A percentile compares a stretch with the other conserved stretches of the same genome.
These are phyloP conservation scores for Scolanthus callimorphus DNA, from an alignment of 92 coral and sea anemone genomes.

Conservation along the genomic window DNA sequence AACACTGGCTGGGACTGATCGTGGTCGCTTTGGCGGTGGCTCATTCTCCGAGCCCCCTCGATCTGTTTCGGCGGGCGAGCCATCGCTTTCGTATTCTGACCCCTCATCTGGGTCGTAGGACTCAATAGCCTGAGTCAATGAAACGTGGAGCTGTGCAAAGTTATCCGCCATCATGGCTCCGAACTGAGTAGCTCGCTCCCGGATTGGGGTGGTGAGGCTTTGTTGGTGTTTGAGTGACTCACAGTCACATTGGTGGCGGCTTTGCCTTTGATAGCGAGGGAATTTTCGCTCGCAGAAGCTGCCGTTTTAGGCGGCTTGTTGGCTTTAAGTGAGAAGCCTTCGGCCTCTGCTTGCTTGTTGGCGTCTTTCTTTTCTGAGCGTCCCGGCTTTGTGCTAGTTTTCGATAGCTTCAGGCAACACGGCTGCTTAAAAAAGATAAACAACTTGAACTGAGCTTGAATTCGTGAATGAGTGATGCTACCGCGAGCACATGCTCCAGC, in stretches of 20 bases:
- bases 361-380: conserved; percentile 11
- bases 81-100: neutral
- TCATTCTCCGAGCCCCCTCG: conserved; percentile 6
- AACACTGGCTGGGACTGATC: neutral
- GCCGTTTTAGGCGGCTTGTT: conserved; percentile 2
- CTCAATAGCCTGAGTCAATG: neutral
- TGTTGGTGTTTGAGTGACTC: conserved; percentile 1
- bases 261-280: conserved; percentile 10
- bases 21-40: conserved; percentile 12
- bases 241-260: conserved; percentile 11
- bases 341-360: conserved; percentile 11
- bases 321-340: conserved; percentile 7
- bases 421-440: neutral
- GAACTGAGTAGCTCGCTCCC: conserved; percentile 16
- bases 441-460: too few relatives aligned
- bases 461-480: too few relatives aligned
- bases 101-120: neutral
- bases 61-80: neutral
- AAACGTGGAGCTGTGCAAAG: conserved; percentile 12
- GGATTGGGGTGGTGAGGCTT: too few relatives aligned
- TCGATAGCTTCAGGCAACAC: neutral
- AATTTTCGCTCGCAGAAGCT: conserved; percentile 4
- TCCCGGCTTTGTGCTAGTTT: neutral
- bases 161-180: conserved; percentile 27
- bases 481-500: too few relatives aligned